Evolutionary conservation across 2,888 invertebrate species (phyloP).

Genomic region (Polymixis lichenea): DNA sequence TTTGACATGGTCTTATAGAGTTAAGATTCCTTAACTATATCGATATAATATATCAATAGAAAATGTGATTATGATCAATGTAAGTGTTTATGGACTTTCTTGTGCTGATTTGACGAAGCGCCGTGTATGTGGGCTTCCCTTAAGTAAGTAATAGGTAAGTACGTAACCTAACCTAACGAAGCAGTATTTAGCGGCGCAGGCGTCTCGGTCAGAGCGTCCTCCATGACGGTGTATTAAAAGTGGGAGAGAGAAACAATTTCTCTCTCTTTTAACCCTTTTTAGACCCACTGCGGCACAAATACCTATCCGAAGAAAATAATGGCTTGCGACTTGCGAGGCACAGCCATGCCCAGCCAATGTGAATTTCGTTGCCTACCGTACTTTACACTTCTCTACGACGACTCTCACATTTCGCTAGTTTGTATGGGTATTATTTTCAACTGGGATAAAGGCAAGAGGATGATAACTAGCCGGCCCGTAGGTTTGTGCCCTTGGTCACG

Average conservation of each 20-base stretch:
- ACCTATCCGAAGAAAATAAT: background rate
- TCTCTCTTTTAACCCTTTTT: background rate
- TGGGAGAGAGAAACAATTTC: background rate
- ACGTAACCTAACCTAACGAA: background rate
- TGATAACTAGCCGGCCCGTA: background rate
- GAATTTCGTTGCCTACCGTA: slow-evolving; percentile 18
- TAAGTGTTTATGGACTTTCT: too few species aligned
- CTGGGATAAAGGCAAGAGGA: background rate
- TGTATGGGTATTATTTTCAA: background rate
- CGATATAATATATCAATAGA: too few species aligned
- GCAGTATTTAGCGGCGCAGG: background rate
- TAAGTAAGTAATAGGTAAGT: background rate
- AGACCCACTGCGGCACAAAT: background rate
- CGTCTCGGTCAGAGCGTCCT: background rate
- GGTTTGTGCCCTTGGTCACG: background rate
- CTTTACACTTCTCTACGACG: background rate
- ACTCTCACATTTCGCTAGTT: background rate
- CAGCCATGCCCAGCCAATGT: background rate
- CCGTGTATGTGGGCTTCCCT: background rate
- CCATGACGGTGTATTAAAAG: background rate
- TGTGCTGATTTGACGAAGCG: background rate
- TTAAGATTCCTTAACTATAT: too few species aligned
- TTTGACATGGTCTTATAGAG: too few species aligned
- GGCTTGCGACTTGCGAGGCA: background rate
- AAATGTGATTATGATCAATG: too few species aligned